Base-by-base conservation (phyloP, 1,140 invertebrate genomes). In the Drosophila rufa region DNA sequence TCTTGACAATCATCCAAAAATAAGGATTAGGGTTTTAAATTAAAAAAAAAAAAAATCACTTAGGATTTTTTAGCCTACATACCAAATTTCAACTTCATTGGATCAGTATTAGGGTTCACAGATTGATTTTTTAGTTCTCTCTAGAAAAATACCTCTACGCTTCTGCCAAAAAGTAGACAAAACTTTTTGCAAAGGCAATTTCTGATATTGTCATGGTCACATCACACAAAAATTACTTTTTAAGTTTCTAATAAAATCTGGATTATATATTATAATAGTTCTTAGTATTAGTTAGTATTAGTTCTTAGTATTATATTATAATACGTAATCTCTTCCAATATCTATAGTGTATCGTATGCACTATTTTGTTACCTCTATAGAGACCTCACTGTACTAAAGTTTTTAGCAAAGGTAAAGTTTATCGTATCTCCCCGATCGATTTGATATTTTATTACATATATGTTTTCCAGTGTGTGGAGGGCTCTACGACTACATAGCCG, bases 401-500 rank as follows among this genome's bases (percentile, higher is more conserved):
- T 58, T 58, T 38, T 36, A 67, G 25, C 19, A 40, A 8, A 22
- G 19, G 4, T 55, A 38, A 55, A 55, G 36, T 56, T 40, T 25
- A 36, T 40, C 2, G 36, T 40, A 56, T 25, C 55, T 17, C 45
- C 46, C 15, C 17, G 27, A 60, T 53, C 56, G 55, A 11, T 27
- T 25, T 27, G 60, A 40, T 65, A 61, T 61, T 33, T 27, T 36
- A 43, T 36, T 19, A 11, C n/a, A 36, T 14, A 14, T 15, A 11
- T 15, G 17, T 48, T 46, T 53, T 36, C 4, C 48, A 70, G 64
- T 55, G 67, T 56, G 14, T 15, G 61, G 61, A 79, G 51, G 55
- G 70, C 55, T 64, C 67, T 84, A 84, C 82, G 82, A 78, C 75
- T 86, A 79, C 79, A 82, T 79, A 86, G 64, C 51, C 42, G 55